phyloP scores from a whole-genome alignment of 2,797 vertebrate genomes.

The Morelia viridis region DNA sequence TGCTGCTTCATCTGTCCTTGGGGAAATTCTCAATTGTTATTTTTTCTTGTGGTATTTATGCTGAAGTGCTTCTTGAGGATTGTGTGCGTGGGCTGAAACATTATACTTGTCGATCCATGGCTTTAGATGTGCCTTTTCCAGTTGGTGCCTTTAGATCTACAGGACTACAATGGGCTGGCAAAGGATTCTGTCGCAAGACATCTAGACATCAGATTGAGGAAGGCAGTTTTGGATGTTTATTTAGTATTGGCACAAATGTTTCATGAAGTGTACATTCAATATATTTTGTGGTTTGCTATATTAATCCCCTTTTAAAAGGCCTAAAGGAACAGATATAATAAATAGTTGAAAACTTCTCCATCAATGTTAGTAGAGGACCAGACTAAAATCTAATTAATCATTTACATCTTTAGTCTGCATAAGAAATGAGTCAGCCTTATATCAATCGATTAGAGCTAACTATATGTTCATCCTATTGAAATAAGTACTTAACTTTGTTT shows the following conservation, averaged over 20 bases:
- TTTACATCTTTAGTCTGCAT: constrained; percentile 15
- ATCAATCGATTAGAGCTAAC: constrained; percentile 7
- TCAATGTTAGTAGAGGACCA: neutral
- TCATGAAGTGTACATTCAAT: neutral
- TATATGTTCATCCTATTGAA: neutral
- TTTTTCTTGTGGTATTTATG: neutral
- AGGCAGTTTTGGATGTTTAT: neutral
- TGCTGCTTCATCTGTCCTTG: neutral
- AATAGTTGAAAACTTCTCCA: neutral
- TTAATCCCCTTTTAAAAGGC: neutral
- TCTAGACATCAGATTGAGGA: neutral
- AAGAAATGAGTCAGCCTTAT: neutral
- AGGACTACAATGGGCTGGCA: neutral
- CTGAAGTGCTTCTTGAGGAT: neutral
- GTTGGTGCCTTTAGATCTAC: neutral
- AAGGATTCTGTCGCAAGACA: neutral
- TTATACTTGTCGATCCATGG: neutral
- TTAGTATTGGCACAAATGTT: neutral
- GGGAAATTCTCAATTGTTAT: neutral
- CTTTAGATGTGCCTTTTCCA: neutral
- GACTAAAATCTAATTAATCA: constrained; percentile 19
- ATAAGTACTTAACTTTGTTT: neutral
- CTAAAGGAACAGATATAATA: neutral
- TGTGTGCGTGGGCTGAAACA: neutral
- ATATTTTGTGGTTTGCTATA: neutral